phyloP scores from a whole-genome alignment of 2,113 vertebrate species.

The Dicaeum eximium region DNA sequence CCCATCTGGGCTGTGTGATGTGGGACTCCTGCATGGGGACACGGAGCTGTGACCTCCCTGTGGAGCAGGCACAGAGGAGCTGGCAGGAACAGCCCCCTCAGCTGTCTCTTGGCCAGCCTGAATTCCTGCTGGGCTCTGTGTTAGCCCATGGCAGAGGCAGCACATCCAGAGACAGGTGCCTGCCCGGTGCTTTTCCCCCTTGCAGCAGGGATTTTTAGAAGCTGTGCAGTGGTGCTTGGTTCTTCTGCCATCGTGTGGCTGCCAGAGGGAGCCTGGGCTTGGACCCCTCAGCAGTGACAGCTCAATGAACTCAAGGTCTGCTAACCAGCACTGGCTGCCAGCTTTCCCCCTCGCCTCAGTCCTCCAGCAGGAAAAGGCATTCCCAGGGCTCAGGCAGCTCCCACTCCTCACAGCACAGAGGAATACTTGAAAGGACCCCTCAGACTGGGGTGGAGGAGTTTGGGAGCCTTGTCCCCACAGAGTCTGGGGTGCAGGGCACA shows the following conservation, averaged over 20 bases:
- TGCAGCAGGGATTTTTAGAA: not conserved
- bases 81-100: not conserved
- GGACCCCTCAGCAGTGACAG: not conserved
- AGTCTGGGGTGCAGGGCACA: not conserved
- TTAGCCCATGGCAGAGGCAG: not conserved
- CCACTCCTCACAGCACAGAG: fast-evolving
- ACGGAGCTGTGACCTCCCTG: not conserved
- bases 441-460: not conserved
- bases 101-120: not conserved
- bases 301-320: not conserved
- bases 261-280: not conserved
- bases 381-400: not conserved
- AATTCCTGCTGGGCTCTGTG: not conserved
- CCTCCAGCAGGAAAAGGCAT: not conserved
- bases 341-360: not conserved
- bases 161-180: not conserved
- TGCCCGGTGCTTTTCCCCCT: not conserved
- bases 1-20: not conserved
- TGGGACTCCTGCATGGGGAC: not conserved
- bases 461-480: not conserved
- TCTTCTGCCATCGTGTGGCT: constrained; percentile 42
- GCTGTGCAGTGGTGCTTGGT: not conserved
- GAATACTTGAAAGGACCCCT: not conserved
- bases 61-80: not conserved
- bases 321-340: not conserved